Evolutionary conservation across 2,113 vertebrate genomes (phyloP).

Genomic region (Struthidea cinerea): DNA sequence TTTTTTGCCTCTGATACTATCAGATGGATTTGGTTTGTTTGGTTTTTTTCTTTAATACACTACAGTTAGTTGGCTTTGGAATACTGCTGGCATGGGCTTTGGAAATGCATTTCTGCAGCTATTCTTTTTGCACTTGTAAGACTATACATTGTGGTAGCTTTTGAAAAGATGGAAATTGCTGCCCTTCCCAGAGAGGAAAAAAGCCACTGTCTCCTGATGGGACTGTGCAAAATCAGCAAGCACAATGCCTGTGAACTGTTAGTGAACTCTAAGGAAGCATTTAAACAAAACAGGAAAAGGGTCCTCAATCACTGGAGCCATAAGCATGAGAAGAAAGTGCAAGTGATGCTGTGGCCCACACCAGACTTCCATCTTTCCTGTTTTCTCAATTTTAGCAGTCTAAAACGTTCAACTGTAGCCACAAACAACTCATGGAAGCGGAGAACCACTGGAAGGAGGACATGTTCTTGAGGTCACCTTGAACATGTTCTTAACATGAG

Average conservation of each 20-base stretch:
- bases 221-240: neutral
- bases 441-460: neutral
- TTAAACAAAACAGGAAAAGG: conserved; percentile 50
- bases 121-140: neutral
- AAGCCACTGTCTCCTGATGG: neutral
- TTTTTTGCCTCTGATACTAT: neutral
- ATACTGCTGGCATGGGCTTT: neutral
- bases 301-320: neutral
- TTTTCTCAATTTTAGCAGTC: neutral
- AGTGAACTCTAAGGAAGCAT: conserved; percentile 14
- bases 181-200: neutral
- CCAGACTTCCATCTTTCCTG: neutral
- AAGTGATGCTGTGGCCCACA: neutral
- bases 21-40: neutral
- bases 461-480: neutral
- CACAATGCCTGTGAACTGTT: conserved; percentile 11
- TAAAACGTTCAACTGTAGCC: neutral
- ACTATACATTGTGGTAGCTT: neutral
- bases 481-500: neutral
- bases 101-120: neutral
- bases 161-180: neutral
- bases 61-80: neutral
- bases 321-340: conserved; percentile 20
- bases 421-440: neutral
- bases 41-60: neutral